Conservation (phyloP, 2,113 vertebrate species). For the Aplodontia rufa region DNA sequence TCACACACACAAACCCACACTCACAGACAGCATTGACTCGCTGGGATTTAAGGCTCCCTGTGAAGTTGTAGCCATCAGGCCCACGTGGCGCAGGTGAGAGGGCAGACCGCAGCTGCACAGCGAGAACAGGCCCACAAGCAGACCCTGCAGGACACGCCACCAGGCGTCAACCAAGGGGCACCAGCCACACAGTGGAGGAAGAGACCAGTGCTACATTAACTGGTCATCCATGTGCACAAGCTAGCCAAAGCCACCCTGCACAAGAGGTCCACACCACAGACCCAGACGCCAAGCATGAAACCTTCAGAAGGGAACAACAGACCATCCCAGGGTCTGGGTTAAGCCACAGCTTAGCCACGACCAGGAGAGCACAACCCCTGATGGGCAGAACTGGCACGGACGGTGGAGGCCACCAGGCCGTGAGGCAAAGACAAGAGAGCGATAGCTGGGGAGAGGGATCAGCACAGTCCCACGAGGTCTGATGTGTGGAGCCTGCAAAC, state of each 20-base stretch:
- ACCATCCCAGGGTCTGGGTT: background rate
- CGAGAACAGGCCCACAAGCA: background rate
- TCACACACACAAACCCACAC: accelerated
- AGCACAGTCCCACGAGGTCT: accelerated
- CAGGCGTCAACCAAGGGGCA: accelerated
- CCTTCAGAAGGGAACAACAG: background rate
- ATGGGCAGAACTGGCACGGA: too few relatives aligned
- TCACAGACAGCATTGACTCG: background rate
- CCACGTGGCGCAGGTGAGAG: accelerated
- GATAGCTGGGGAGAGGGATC: accelerated
- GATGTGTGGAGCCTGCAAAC: too few relatives aligned
- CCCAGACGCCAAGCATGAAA: accelerated
- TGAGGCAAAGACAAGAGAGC: accelerated
- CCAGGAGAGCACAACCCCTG: background rate
- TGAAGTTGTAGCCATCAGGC: accelerated
- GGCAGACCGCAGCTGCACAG: accelerated
- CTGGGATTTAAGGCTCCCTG: accelerated
- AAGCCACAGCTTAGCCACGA: background rate
- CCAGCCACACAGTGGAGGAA: accelerated
- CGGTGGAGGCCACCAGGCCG: too few relatives aligned
- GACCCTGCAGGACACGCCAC: accelerated
- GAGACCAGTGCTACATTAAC: too few relatives aligned
- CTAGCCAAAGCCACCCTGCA: accelerated
- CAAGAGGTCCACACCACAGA: accelerated
- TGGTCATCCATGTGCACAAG: accelerated